Percentiles rank a stretch among this genome's conserved stretches.
phyloP scores from a whole-genome alignment of 2,888 invertebrate species.

The Malthinus flaveolus region DNA sequence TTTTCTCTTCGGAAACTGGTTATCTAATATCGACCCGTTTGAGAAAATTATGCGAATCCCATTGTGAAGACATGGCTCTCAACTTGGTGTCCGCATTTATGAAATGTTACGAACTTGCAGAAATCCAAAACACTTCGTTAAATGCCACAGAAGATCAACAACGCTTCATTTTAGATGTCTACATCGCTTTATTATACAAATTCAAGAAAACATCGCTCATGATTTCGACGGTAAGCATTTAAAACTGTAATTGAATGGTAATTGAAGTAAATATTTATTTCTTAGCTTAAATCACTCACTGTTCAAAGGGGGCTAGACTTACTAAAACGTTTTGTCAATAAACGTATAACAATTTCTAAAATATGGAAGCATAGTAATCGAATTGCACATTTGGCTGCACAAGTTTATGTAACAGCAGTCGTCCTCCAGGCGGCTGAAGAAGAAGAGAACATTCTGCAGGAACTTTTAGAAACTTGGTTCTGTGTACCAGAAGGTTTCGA shows the following conservation, averaged over 20 bases:
- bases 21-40: constrained; percentile 62
- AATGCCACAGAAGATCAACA: constrained; percentile 56
- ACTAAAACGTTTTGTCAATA: constrained; percentile 56
- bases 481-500: constrained; percentile 43
- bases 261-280: constrained; percentile 35
- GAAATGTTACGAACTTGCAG: constrained; percentile 49
- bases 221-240: constrained; percentile 25
- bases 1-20: constrained; percentile 62
- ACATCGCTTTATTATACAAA: constrained; percentile 60
- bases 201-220: constrained; percentile 28
- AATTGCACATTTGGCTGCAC: constrained; percentile 60
- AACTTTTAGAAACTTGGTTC: constrained; percentile 52
- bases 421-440: constrained; percentile 58
- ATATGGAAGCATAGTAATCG: constrained; percentile 61
- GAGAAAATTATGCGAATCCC: constrained; percentile 63
- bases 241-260: constrained; percentile 12
- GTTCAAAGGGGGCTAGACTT: constrained; percentile 60
- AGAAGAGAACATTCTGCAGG: constrained; percentile 43
- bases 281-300: constrained; percentile 60
- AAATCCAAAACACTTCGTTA: constrained; percentile 46
- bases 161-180: constrained; percentile 63
- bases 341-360: constrained; percentile 57
- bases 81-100: constrained; percentile 60
- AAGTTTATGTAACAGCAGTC: constrained; percentile 60
- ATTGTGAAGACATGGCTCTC: constrained; percentile 65